Evolutionary conservation across 2,797 vertebrate genomes (phyloP).

Genomic region (Gobio occitaniae): DNA sequence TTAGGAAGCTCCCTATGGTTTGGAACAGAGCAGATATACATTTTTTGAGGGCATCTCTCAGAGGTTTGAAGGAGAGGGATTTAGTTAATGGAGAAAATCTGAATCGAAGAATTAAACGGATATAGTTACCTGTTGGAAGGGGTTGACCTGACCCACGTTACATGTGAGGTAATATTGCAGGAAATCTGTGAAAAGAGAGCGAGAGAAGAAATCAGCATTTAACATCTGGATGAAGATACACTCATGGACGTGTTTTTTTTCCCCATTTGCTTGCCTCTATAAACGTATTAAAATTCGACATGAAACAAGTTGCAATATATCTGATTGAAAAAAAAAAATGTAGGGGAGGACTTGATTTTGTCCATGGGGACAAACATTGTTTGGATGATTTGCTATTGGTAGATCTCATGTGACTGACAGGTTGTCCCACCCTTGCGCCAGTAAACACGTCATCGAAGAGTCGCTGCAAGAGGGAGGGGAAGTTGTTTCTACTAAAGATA

Average conservation of each 20-base stretch:
- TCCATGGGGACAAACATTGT: neutral
- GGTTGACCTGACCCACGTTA: conserved; percentile 84
- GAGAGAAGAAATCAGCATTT: conserved; percentile 4
- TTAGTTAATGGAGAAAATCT: neutral
- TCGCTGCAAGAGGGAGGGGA: neutral
- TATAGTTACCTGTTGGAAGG: conserved; percentile 88
- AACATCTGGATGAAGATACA: neutral
- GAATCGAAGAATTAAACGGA: conserved; percentile 30
- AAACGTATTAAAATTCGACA: neutral
- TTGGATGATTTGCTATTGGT: neutral
- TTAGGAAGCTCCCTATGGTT: neutral
- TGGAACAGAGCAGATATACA: neutral
- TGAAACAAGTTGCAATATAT: neutral
- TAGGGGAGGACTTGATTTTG: neutral
- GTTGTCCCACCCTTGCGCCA: neutral
- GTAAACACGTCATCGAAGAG: neutral
- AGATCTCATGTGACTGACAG: neutral
- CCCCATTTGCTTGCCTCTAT: neutral
- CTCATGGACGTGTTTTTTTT: neutral
- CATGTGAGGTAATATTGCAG: conserved; percentile 92
- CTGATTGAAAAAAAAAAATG: neutral
- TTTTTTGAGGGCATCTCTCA: neutral
- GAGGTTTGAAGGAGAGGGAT: neutral
- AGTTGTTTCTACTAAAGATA: neutral
- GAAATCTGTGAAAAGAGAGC: conserved; percentile 77